phyloP scores from a whole-genome alignment of 2,888 invertebrate genomes.

The Stomorhina lunata region DNA sequence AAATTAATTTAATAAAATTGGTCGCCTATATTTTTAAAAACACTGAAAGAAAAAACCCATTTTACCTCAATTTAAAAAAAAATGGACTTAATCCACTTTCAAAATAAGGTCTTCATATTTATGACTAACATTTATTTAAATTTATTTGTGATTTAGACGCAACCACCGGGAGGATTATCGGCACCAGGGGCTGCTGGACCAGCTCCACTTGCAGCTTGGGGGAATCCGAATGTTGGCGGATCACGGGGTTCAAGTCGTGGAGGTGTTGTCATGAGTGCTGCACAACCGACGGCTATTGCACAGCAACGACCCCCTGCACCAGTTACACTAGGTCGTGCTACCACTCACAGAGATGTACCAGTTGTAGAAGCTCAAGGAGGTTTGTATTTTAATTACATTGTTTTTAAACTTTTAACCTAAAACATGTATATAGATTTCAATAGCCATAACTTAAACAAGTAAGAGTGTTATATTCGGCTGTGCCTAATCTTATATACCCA shows the following conservation, averaged over 20 bases:
- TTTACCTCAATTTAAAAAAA: no score
- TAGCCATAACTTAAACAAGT: no score
- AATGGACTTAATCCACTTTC: no score
- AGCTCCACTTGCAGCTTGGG: slow-evolving; percentile 61
- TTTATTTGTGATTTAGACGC: background rate
- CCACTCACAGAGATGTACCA: slow-evolving; percentile 68
- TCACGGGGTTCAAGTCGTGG: slow-evolving; percentile 58
- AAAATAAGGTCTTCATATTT: no score
- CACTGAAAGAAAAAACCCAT: no score
- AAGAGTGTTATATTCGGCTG: no score
- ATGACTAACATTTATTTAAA: background rate
- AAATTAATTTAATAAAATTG: no score
- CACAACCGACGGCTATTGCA: slow-evolving; percentile 61
- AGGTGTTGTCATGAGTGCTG: slow-evolving; percentile 51
- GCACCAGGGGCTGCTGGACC: background rate
- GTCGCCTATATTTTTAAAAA: no score
- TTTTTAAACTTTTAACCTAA: no score
- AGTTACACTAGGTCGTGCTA: slow-evolving; percentile 69
- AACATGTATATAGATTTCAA: no score
- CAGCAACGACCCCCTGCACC: slow-evolving; percentile 69
- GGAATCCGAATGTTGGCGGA: slow-evolving; percentile 55
- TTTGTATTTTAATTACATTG: slow-evolving; percentile 4
- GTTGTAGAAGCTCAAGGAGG: slow-evolving; percentile 58
- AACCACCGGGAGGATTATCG: background rate
- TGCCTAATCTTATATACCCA: no score